Base-by-base conservation (phyloP, 2,113 vertebrate genomes). In the rabbit (Oryctolagus cuniculus) region DNA sequence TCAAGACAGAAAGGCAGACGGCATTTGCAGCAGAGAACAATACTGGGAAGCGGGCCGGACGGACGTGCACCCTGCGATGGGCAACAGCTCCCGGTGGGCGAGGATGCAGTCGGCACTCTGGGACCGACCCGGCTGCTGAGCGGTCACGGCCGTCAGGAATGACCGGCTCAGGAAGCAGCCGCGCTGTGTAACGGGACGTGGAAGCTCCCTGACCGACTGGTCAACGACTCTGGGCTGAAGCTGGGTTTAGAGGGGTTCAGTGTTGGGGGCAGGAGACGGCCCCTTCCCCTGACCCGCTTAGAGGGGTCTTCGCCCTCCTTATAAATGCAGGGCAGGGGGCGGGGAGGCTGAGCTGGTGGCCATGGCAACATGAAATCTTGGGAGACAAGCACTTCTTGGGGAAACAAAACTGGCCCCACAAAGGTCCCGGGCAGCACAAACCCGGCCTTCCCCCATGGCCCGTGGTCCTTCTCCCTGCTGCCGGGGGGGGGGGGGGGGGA, bases 11-110 rank as follows among this genome's bases (percentile, higher is more conserved):
- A 17, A 92, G 79, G 73, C 63, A 34, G 82, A 82, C 77, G 61
- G 36, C 17, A 92, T 29, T 70, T 24, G n/a, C 31, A 31, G 21
- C 3, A 25, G 88, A 90, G 89, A 87, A 95, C 83, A 90, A 88
- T 74, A 21, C 36, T 1, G 89, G 95, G 93, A 93, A 96, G 70
- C 34, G 66, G 86, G 96, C 94, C 93, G 58, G 44, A 44, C 2
- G 49, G 74, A 53, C 29, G 5, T 15, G 31, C 25, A 15, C 0
- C 12, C 78, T 1, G 19, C 24, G 34, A 55, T 49, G 5, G 55
- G 69, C 72, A 29, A 25, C 9, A 38, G 55, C n/a, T 66, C 63
- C 34, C 31, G 69, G 49, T 6, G 22, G 74, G 49, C 2, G 3
- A 38, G 51, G 12, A 13, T 2, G 25, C 70, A 5, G 70, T 11